These are phyloP conservation scores for Drosophila navojoa DNA, from an alignment of 1,140 invertebrate genomes.

Conservation along the genomic window DNA sequence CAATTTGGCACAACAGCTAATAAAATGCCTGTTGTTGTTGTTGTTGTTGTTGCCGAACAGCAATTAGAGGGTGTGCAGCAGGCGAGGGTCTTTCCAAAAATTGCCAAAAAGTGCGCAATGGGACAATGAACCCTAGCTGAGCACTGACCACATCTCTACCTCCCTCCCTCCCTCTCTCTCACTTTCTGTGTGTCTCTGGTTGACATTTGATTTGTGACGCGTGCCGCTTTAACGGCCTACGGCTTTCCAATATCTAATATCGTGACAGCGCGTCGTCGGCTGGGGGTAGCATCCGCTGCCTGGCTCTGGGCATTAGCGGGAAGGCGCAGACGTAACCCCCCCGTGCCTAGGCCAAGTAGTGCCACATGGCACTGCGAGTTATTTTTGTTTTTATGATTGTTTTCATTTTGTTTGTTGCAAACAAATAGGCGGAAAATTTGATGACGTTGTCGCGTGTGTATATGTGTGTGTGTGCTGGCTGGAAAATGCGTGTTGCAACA, in stretches of 20 bases:
- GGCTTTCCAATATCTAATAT: slow-evolving; percentile 6
- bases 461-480: not conserved
- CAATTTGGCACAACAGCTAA: slow-evolving; percentile 42
- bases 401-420: slow-evolving; percentile 79
- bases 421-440: slow-evolving; percentile 79
- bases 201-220: slow-evolving; percentile 79
- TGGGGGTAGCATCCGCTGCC: too few relatives aligned
- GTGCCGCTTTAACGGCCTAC: slow-evolving; percentile 69
- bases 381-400: slow-evolving; percentile 76
- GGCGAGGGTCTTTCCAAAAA: slow-evolving; percentile 40
- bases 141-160: not conserved
- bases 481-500: slow-evolving; percentile 51
- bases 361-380: slow-evolving; percentile 58
- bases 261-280: not conserved
- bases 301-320: slow-evolving; percentile 21
- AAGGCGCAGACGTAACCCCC: not conserved
- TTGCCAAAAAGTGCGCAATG: slow-evolving; percentile 48
- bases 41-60: slow-evolving; percentile 35
- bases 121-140: not conserved
- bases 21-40: slow-evolving; percentile 36
- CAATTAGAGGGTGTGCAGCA: slow-evolving; percentile 21
- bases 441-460: slow-evolving; percentile 38
- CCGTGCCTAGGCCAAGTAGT: slow-evolving; percentile 29
- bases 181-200: slow-evolving; percentile 19
- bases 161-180: slow-evolving; percentile 1